These are phyloP conservation scores for Clarias batrachus DNA, from an alignment of 2,113 vertebrate species.

Conservation along the genomic window DNA sequence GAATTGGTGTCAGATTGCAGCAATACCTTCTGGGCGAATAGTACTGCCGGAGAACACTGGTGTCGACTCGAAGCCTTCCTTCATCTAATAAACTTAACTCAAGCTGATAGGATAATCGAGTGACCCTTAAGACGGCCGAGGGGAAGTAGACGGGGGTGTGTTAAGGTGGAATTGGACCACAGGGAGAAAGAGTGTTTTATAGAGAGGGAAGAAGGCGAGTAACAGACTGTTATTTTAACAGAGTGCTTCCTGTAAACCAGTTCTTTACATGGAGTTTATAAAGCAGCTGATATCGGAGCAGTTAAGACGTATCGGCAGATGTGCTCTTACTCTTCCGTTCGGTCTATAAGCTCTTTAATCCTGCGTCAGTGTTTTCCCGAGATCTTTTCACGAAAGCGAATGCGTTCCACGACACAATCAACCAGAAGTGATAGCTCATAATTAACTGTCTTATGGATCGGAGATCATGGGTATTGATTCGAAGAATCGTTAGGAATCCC, in stretches of 20 bases:
- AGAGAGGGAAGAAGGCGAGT: conserved; percentile 2
- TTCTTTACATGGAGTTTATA: conserved; percentile 28
- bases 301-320: conserved; percentile 47
- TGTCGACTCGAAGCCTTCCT: conserved; percentile 5
- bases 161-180: conserved; percentile 35
- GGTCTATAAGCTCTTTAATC: conserved; percentile 33
- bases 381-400: conserved; percentile 22
- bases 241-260: conserved; percentile 31
- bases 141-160: conserved; percentile 18
- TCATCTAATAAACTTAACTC: conserved; percentile 34
- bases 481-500: conserved; percentile 16
- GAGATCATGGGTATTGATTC: conserved; percentile 38
- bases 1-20: conserved; percentile 18
- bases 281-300: conserved; percentile 19
- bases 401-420: conserved; percentile 20
- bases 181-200: background rate
- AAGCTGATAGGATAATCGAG: conserved; percentile 32
- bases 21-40: conserved; percentile 27
- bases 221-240: conserved; percentile 33
- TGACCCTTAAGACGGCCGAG: conserved; percentile 18
- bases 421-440: conserved; percentile 36
- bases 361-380: conserved; percentile 5
- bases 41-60: conserved; percentile 10
- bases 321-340: background rate
- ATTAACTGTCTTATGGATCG: conserved; percentile 45